Evolutionary conservation across 2,113 vertebrate species (phyloP).

Genomic region (Rhodinocichla rosea): DNA sequence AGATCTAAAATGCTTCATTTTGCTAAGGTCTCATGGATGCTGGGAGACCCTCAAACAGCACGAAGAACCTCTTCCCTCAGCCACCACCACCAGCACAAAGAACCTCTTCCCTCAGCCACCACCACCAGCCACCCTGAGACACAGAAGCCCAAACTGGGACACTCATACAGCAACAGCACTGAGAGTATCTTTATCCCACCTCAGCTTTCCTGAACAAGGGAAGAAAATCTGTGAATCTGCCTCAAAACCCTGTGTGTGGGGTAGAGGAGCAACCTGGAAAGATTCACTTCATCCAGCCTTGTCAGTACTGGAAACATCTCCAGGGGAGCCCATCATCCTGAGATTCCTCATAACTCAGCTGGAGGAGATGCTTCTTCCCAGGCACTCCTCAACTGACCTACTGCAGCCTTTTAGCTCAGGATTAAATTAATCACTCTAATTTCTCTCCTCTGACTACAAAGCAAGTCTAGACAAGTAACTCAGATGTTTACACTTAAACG

Average conservation of each 20-base stretch:
- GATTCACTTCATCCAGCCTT: background rate
- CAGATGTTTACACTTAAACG: background rate
- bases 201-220: background rate
- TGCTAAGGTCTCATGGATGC: accelerated
- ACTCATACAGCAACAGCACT: accelerated
- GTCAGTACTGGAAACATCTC: background rate
- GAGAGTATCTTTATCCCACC: background rate
- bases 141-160: background rate
- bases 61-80: background rate
- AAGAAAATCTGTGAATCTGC: background rate
- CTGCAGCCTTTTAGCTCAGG: background rate
- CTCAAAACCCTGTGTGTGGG: background rate
- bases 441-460: constrained; percentile 20
- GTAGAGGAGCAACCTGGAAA: background rate
- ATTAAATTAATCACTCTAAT: background rate
- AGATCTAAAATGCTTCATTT: background rate
- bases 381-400: background rate
- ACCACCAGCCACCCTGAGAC: background rate
- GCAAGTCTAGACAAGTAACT: constrained; percentile 13
- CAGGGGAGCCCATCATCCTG: background rate
- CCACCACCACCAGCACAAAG: background rate
- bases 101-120: background rate
- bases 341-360: background rate
- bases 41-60: background rate
- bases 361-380: background rate